phyloP scores from a whole-genome alignment of 2,888 invertebrate species.

The Panzeria rudis region DNA sequence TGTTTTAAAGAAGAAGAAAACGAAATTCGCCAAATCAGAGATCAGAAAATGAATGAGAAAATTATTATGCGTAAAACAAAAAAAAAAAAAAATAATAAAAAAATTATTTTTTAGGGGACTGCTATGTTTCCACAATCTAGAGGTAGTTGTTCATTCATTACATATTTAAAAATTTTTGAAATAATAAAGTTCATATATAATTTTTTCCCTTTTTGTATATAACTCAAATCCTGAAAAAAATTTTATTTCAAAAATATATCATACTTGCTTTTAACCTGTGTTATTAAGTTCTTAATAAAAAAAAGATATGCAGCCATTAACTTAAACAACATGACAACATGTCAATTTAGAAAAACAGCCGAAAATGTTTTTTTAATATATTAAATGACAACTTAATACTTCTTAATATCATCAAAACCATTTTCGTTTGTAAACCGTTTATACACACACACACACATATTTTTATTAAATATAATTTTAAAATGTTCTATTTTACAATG shows the following conservation, averaged over 20 bases:
- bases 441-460: neutral
- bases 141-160: too few species aligned
- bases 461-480: constrained; percentile 23
- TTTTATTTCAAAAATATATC: neutral
- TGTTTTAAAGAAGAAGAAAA: too few species aligned
- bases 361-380: constrained; percentile 2
- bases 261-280: neutral
- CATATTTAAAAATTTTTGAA: too few species aligned
- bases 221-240: too few species aligned
- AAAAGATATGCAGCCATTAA: constrained; percentile 24
- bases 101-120: too few species aligned
- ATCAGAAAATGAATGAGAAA: too few species aligned
- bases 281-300: neutral
- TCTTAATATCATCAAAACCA: constrained; percentile 38
- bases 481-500: constrained; percentile 54
- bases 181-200: too few species aligned
- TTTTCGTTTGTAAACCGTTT: constrained; percentile 15
- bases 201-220: too few species aligned
- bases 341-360: constrained; percentile 8
- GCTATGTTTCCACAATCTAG: too few species aligned
- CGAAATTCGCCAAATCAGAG: too few species aligned
- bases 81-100: too few species aligned
- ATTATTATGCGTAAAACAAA: too few species aligned
- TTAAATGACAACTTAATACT: constrained; percentile 56
- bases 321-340: constrained; percentile 19